These are phyloP conservation scores for Eurytemora carolleeae DNA, from an alignment of 1,140 invertebrate genomes.

Conservation along the genomic window DNA sequence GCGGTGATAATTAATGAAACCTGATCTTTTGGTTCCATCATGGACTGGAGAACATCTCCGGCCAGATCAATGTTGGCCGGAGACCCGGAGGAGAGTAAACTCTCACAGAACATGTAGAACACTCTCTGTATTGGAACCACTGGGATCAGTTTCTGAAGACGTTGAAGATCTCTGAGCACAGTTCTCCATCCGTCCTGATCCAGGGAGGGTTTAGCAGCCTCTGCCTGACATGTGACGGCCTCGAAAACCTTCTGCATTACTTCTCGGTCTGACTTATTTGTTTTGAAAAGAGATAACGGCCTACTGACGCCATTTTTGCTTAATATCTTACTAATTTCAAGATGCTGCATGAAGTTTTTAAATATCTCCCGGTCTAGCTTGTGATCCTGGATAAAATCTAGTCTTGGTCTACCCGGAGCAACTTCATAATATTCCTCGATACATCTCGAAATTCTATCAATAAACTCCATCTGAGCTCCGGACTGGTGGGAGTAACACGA, in stretches of 20 bases:
- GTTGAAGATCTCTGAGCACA: neutral
- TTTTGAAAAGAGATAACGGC: neutral
- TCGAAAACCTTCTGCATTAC: neutral
- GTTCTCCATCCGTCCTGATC: neutral
- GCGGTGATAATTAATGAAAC: no score
- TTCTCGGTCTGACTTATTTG: neutral
- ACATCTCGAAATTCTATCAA: neutral
- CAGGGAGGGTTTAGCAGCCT: neutral
- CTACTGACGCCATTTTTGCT: neutral
- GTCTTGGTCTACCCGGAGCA: neutral
- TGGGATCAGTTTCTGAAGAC: neutral
- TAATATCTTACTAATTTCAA: neutral
- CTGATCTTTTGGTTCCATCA: neutral
- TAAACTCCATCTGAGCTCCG: neutral
- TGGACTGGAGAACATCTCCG: neutral
- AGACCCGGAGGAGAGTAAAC: neutral
- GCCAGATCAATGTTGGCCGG: neutral
- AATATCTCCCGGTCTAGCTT: no score
- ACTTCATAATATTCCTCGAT: neutral
- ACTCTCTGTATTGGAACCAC: neutral
- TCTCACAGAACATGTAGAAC: neutral
- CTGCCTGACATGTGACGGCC: neutral
- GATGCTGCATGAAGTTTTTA: neutral
- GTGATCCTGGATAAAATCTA: neutral
- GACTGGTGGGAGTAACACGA: neutral